Evolutionary conservation across 2,797 vertebrate genomes (phyloP).

Genomic region (Anisognathus igniventris): DNA sequence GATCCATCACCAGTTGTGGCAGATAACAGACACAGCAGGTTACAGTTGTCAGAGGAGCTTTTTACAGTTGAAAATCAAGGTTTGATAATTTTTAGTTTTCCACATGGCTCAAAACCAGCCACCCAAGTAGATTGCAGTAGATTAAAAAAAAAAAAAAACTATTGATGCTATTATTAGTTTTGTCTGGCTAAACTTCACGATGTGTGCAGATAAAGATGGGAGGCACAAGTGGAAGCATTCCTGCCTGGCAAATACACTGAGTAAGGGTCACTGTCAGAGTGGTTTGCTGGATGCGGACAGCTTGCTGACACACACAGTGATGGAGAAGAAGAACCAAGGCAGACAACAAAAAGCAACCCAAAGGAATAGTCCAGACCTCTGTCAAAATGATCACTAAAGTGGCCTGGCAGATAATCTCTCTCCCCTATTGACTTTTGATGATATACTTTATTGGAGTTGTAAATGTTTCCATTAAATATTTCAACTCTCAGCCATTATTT

Average conservation of each 20-base stretch:
- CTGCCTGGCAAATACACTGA: not conserved
- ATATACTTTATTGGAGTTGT: not conserved
- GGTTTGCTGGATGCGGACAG: not conserved
- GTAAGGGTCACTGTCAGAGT: not conserved
- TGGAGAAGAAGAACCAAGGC: not conserved
- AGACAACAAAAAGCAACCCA: not conserved
- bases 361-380: not conserved
- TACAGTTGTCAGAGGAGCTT: not conserved
- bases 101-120: not conserved
- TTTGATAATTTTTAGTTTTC: not conserved
- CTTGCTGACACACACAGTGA: not conserved
- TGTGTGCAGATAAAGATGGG: not conserved
- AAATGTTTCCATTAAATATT: conserved; percentile 34
- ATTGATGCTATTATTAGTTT: not conserved
- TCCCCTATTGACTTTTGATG: not conserved
- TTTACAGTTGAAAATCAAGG: not conserved
- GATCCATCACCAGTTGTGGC: not conserved
- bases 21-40: not conserved
- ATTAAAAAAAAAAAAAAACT: rapidly evolving
- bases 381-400: not conserved
- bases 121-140: not conserved
- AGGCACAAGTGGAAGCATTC: not conserved
- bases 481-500: conserved; percentile 5
- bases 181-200: not conserved
- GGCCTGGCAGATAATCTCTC: not conserved